A percentile compares a stretch with the other conserved stretches of the same genome.
These are phyloP conservation scores for Otis tarda DNA, from an alignment of 2,113 vertebrate species.

Conservation along the genomic window DNA sequence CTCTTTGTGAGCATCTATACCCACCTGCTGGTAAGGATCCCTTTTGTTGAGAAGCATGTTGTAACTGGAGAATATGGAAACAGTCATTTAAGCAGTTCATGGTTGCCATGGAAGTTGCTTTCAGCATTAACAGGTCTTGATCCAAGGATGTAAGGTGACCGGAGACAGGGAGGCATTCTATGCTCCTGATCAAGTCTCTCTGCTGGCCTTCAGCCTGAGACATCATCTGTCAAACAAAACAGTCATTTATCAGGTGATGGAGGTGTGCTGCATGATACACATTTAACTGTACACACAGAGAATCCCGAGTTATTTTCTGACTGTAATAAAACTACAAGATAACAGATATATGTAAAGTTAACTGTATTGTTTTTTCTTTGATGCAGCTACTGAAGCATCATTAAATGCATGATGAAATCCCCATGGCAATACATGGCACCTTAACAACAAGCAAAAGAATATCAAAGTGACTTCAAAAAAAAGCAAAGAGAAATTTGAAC, in stretches of 20 bases:
- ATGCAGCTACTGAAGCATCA: neutral
- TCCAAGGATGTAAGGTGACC: conserved; percentile 91
- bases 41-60: conserved; percentile 89
- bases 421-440: neutral
- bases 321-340: neutral
- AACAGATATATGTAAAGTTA: neutral
- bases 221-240: conserved; percentile 88
- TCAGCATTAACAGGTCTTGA: conserved; percentile 96
- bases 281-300: neutral
- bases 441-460: neutral
- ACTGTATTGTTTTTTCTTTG: neutral
- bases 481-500: neutral
- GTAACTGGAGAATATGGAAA: conserved; percentile 95
- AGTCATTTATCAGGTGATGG: neutral
- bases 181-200: conserved; percentile 90
- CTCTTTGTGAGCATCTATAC: conserved; percentile 5
- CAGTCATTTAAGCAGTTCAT: conserved; percentile 98
- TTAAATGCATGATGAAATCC: neutral
- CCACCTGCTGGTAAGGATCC: conserved; percentile 84
- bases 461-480: neutral
- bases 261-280: neutral
- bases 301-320: neutral
- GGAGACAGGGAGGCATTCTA: conserved; percentile 89
- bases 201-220: conserved; percentile 93
- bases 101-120: conserved; percentile 97